Evolutionary conservation across 1,140 invertebrate genomes (phyloP).

Genomic region (Coenobita brevimanus): DNA sequence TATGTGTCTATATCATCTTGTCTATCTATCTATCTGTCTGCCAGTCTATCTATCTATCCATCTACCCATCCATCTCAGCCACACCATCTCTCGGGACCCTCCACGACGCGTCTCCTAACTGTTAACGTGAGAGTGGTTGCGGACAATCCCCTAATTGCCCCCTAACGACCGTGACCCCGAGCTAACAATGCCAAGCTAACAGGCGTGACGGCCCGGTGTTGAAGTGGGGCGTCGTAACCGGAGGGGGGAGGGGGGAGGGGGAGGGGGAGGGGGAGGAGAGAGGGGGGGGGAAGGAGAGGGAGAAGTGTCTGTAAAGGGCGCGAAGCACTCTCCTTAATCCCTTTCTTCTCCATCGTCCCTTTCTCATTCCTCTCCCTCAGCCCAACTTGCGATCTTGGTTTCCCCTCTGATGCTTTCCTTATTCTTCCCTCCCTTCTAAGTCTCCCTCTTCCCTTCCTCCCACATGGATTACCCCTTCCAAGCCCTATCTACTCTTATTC

Average conservation of each 20-base stretch:
- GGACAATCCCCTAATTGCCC: conserved; percentile 52
- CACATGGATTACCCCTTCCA: too few relatives aligned
- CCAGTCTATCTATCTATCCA: not conserved
- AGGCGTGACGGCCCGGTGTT: conserved; percentile 38
- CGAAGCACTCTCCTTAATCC: not conserved
- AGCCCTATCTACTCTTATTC: too few relatives aligned
- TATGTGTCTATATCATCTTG: not conserved
- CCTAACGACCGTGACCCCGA: conserved; percentile 36
- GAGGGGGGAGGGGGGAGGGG: too few relatives aligned
- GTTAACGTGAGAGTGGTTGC: conserved; percentile 45
- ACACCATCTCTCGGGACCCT: conserved; percentile 6
- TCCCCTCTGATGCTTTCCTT: not conserved
- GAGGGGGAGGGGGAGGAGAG: not conserved
- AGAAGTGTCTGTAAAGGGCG: not conserved
- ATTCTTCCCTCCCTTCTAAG: not conserved
- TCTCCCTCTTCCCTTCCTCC: not conserved
- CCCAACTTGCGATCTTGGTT: not conserved
- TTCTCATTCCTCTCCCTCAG: not conserved
- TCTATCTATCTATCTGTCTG: not conserved
- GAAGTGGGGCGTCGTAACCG: not conserved
- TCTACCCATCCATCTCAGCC: too few relatives aligned
- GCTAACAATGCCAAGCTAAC: conserved; percentile 41
- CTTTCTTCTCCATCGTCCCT: not conserved
- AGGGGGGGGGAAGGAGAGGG: not conserved
- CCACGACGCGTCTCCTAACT: conserved; percentile 19